A percentile compares a stretch with the other conserved stretches of the same genome.
Conservation (phyloP, 2,888 invertebrate genomes). For the Xestia rhomboidea region DNA sequence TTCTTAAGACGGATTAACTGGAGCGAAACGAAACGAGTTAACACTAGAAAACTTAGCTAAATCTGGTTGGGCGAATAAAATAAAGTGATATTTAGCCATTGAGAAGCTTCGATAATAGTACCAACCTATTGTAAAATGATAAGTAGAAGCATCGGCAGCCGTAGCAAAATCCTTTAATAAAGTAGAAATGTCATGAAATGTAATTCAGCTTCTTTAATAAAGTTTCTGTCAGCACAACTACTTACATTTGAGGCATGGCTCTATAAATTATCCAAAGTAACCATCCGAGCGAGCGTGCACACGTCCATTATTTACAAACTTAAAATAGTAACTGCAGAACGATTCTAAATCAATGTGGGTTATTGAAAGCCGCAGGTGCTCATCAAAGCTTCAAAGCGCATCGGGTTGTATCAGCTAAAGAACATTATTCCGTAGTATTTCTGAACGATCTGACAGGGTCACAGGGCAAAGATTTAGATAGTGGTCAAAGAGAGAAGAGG, state of each 20-base stretch:
- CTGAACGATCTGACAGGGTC: constrained; percentile 76
- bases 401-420: constrained; percentile 70
- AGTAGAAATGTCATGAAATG: constrained; percentile 23
- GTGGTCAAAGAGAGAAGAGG: constrained; percentile 78
- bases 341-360: constrained; percentile 73
- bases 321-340: constrained; percentile 63
- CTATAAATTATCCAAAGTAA: constrained; percentile 53
- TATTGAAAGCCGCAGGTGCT: constrained; percentile 77
- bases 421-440: constrained; percentile 70
- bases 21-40: constrained; percentile 30
- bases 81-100: neutral
- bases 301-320: constrained; percentile 59
- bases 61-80: constrained; percentile 29
- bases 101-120: neutral
- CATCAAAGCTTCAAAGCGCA: constrained; percentile 75
- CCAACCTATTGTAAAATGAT: constrained; percentile 3
- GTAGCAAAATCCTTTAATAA: constrained; percentile 18
- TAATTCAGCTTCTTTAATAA: constrained; percentile 34
- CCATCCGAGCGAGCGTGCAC: constrained; percentile 42
- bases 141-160: neutral
- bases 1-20: constrained; percentile 34
- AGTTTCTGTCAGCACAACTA: constrained; percentile 45
- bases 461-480: constrained; percentile 81
- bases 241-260: constrained; percentile 46
- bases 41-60: neutral